Conservation (phyloP, 2,888 invertebrate species). For the Tachina fera region DNA sequence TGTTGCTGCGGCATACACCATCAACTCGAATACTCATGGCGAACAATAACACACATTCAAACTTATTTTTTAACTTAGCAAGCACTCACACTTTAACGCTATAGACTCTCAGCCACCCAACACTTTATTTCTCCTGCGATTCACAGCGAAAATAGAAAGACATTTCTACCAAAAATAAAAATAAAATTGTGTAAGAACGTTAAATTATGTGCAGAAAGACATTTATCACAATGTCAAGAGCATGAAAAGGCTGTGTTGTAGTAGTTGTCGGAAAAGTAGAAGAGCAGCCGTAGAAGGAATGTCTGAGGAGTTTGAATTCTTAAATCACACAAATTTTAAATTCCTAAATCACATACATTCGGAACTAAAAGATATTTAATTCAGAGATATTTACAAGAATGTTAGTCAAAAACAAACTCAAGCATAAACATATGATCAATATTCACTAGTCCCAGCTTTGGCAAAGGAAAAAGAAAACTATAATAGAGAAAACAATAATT, state of each 20-base stretch:
- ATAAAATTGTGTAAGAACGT: constrained; percentile 48
- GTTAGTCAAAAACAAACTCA: too few relatives aligned
- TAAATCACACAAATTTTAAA: neutral
- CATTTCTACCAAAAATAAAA: constrained; percentile 44
- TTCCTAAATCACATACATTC: neutral
- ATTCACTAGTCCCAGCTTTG: too few relatives aligned
- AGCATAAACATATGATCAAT: too few relatives aligned
- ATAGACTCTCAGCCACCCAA: constrained; percentile 7
- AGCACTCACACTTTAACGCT: constrained; percentile 2
- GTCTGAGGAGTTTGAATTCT: constrained; percentile 8
- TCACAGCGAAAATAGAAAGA: constrained; percentile 27
- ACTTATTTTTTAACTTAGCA: neutral
- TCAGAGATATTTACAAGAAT: too few relatives aligned
- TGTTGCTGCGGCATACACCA: constrained; percentile 17
- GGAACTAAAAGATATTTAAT: neutral
- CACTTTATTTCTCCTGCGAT: constrained; percentile 29
- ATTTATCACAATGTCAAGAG: constrained; percentile 72
- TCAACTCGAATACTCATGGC: neutral
- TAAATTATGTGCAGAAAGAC: constrained; percentile 71
- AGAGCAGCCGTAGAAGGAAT: neutral
- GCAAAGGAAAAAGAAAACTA: neutral
- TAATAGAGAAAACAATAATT: neutral
- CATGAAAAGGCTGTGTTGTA: constrained; percentile 60
- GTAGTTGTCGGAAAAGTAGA: constrained; percentile 15
- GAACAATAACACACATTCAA: constrained; percentile 2